phyloP scores from a whole-genome alignment of 2,113 vertebrate species.

The Tenrec ecaudatus region DNA sequence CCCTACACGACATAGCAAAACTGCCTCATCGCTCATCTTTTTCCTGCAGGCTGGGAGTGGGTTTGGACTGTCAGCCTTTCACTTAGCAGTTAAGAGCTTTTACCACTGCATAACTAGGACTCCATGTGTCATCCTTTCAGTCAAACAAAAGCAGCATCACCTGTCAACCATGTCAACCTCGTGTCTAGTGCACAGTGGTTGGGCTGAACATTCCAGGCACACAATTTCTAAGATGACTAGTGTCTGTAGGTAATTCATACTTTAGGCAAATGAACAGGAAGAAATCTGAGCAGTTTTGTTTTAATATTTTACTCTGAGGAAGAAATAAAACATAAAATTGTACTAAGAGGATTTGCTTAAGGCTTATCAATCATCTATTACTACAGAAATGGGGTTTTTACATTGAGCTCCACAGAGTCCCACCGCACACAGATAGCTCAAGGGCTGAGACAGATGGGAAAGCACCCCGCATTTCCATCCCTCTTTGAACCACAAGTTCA shows the following conservation, averaged over 20 bases:
- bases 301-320: conserved; percentile 32
- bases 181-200: rapidly evolving
- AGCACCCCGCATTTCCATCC: not conserved
- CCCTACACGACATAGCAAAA: not conserved
- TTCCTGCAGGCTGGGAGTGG: not conserved
- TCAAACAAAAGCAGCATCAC: not conserved
- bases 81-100: not conserved
- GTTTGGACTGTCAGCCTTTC: not conserved
- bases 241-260: not conserved
- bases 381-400: conserved; percentile 38
- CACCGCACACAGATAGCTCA: not conserved
- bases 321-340: not conserved
- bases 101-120: too few relatives aligned
- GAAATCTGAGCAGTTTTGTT: not conserved
- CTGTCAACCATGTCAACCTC: not conserved
- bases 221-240: not conserved
- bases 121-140: not conserved
- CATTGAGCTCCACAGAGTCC: not conserved
- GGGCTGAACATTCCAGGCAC: not conserved
- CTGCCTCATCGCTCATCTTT: not conserved
- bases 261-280: not conserved
- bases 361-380: conserved; percentile 8
- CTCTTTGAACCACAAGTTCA: conserved; percentile 26
- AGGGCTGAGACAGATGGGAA: not conserved
- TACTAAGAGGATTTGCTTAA: conserved; percentile 36